phyloP scores from a whole-genome alignment of 2,113 vertebrate species.

The Mesitornis unicolor region DNA sequence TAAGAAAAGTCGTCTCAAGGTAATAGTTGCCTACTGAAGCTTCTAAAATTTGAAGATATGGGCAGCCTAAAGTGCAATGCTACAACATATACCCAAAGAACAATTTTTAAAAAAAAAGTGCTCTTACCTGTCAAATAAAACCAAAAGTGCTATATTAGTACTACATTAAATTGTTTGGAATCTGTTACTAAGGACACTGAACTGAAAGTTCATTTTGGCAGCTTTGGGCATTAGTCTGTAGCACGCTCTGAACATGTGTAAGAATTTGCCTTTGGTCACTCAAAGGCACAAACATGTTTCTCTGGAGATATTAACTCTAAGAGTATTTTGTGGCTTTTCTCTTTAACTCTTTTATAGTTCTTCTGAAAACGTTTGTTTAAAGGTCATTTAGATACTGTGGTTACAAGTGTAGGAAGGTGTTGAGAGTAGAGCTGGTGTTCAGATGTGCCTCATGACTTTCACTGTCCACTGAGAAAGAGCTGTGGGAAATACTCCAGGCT shows the following conservation, averaged over 20 bases:
- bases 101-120: neutral
- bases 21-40: neutral
- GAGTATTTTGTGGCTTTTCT: neutral
- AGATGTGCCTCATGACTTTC: neutral
- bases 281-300: constrained; percentile 12
- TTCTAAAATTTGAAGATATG: neutral
- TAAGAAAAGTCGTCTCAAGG: neutral
- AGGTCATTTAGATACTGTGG: neutral
- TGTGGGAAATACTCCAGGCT: neutral
- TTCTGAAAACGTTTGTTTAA: neutral
- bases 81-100: neutral
- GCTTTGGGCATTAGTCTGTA: neutral
- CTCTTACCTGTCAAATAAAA: neutral
- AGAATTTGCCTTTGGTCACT: constrained; percentile 13
- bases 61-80: neutral
- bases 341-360: neutral
- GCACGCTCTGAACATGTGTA: neutral
- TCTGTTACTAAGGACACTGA: neutral
- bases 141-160: neutral
- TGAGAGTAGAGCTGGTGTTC: neutral
- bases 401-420: neutral
- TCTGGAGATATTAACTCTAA: neutral
- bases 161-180: neutral
- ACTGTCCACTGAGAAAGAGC: neutral
- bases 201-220: neutral